A percentile compares a stretch with the other conserved stretches of the same genome.
These are phyloP conservation scores for Heliopora coerulea DNA, from an alignment of 92 coral and sea anemone species.

Conservation along the genomic window DNA sequence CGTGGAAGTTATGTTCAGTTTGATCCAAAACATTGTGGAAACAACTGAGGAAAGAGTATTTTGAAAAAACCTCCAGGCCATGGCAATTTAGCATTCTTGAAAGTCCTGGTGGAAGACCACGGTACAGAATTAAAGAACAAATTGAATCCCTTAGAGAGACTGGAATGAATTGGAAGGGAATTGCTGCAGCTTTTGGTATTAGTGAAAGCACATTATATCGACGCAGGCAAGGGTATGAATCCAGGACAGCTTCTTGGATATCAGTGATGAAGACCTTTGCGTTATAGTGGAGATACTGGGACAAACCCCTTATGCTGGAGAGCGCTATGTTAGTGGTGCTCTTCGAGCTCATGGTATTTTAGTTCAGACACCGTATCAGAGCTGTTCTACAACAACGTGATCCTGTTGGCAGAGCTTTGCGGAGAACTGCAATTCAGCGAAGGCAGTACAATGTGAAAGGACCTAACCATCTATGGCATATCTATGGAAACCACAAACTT, in stretches of 20 bases:
- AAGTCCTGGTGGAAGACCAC: conserved; percentile 55
- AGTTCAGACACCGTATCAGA: conserved; percentile 59
- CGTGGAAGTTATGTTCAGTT: conserved; percentile 12
- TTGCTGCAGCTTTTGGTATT: conserved; percentile 57
- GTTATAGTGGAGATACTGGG: conserved; percentile 43
- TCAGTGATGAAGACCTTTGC: conserved; percentile 44
- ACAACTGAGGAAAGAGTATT: conserved; percentile 3
- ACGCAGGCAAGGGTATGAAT: conserved; percentile 53
- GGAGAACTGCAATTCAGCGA: conserved; percentile 56
- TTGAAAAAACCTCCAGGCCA: conserved; percentile 12
- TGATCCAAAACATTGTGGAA: conserved; percentile 20
- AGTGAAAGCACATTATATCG: conserved; percentile 61
- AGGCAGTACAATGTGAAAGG: conserved; percentile 53
- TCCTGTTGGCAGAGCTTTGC: conserved; percentile 57
- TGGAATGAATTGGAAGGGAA: conserved; percentile 63
- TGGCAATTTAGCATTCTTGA: conserved; percentile 33
- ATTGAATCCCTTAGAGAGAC: conserved; percentile 52
- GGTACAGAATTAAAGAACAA: conserved; percentile 56
- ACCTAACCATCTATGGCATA: conserved; percentile 61
- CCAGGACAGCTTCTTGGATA: conserved; percentile 46
- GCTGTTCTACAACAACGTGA: conserved; percentile 32
- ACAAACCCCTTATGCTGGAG: conserved; percentile 63
- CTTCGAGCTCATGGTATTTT: conserved; percentile 55
- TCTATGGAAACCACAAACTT: conserved; percentile 59
- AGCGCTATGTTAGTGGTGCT: conserved; percentile 52